phyloP scores from a whole-genome alignment of 2,797 vertebrate species.

The Graptemys geographica region DNA sequence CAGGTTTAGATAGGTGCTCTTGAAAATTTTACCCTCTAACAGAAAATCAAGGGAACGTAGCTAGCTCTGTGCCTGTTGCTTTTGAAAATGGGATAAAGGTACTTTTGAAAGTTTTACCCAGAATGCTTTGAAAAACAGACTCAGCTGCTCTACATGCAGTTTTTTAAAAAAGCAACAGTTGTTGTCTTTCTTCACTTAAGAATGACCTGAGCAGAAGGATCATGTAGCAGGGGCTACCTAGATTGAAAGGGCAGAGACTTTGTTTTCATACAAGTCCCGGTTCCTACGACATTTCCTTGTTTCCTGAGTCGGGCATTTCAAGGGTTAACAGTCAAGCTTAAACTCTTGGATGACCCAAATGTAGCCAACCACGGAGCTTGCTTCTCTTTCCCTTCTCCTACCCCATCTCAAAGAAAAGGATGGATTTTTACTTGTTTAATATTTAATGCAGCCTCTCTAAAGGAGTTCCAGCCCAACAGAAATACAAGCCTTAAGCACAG shows the following conservation, averaged over 20 bases:
- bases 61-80: neutral
- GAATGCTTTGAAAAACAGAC: neutral
- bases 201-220: neutral
- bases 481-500: neutral
- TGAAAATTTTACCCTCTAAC: neutral
- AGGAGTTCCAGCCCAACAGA: neutral
- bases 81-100: neutral
- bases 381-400: neutral
- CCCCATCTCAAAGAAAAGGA: neutral
- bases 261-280: neutral
- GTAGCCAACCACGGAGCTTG: neutral
- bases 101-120: neutral
- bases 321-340: neutral
- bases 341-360: neutral
- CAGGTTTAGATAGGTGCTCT: neutral
- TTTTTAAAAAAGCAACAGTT: neutral
- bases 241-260: neutral
- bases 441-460: neutral
- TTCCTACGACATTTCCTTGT: neutral
- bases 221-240: neutral
- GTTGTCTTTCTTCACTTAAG: neutral
- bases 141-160: neutral
- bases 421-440: neutral
- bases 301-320: neutral
- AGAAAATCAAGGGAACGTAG: neutral